A percentile compares a stretch with the other conserved stretches of the same genome.
These are phyloP conservation scores for Gopherus flavomarginatus DNA, from an alignment of 2,113 vertebrate genomes.

Conservation along the genomic window DNA sequence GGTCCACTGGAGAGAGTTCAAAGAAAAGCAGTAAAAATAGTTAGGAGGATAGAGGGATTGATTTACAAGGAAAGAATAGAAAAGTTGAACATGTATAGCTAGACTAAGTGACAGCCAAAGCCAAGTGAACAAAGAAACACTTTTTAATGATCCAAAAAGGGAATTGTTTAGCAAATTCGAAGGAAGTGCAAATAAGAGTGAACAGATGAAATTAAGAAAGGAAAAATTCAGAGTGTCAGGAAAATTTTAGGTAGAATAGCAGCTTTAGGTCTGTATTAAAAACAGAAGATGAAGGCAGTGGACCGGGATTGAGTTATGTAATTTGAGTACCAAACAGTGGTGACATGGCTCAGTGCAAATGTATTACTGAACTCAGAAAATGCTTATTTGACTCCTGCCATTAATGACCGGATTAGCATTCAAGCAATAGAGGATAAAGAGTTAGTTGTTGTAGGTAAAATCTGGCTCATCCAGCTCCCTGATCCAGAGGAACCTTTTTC, in stretches of 20 bases:
- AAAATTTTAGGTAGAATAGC: background rate
- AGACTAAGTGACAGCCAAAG: background rate
- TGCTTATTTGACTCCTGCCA: background rate
- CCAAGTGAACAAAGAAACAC: background rate
- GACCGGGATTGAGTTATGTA: background rate
- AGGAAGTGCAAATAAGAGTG: background rate
- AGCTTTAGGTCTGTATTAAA: background rate
- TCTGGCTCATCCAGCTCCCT: background rate
- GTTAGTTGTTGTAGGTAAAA: rapidly evolving
- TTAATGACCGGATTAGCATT: background rate
- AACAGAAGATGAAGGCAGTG: background rate
- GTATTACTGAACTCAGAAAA: background rate
- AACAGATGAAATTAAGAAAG: background rate
- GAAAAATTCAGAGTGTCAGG: background rate
- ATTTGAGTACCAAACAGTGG: background rate
- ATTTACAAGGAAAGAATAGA: constrained; percentile 6
- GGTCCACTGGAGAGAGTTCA: constrained; percentile 4
- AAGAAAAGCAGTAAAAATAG: background rate
- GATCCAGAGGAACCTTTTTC: background rate
- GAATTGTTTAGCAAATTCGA: background rate
- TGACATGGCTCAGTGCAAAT: background rate
- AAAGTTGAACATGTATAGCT: background rate
- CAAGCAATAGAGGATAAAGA: background rate
- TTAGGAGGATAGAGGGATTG: background rate
- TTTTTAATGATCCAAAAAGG: background rate